Percentiles rank a stretch among this genome's conserved stretches.
These are phyloP conservation scores for Geopemphigus sp. DNA, from an alignment of 1,140 invertebrate species.

Conservation along the genomic window DNA sequence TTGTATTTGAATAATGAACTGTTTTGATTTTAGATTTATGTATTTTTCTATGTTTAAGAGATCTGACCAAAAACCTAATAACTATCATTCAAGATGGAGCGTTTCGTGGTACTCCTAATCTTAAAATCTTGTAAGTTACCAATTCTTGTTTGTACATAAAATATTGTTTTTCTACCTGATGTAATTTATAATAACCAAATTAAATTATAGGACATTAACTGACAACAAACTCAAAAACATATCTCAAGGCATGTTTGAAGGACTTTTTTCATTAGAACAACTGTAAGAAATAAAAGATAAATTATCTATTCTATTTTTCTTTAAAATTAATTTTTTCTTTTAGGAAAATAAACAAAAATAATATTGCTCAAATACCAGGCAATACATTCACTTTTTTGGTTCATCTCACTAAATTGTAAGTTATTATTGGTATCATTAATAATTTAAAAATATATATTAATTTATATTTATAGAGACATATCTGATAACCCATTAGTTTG, in stretches of 20 bases:
- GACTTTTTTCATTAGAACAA: slow-evolving; percentile 50
- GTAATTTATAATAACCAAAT: slow-evolving; percentile 6
- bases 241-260: slow-evolving; percentile 51
- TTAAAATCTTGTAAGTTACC: slow-evolving; percentile 52
- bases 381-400: slow-evolving; percentile 66
- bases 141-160: background rate
- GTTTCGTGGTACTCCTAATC: slow-evolving; percentile 49
- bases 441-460: background rate
- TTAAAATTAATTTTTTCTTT: slow-evolving; percentile 5
- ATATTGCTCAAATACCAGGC: slow-evolving; percentile 64
- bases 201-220: slow-evolving; percentile 52
- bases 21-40: too few species aligned
- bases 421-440: slow-evolving; percentile 47
- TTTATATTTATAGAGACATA: slow-evolving; percentile 64
- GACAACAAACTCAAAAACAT: slow-evolving; percentile 52
- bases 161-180: background rate
- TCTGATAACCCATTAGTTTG: slow-evolving; percentile 76
- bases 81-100: slow-evolving; percentile 52
- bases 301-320: slow-evolving; percentile 27
- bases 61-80: slow-evolving; percentile 52
- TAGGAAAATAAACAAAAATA: slow-evolving; percentile 65
- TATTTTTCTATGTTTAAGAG: slow-evolving; percentile 48
- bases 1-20: background rate
- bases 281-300: slow-evolving; percentile 51
- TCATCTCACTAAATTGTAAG: slow-evolving; percentile 58